Percentiles rank a stretch among this genome's conserved stretches.
These are phyloP conservation scores for Physeter macrocephalus DNA, from an alignment of 2,113 vertebrate genomes.

Conservation along the genomic window DNA sequence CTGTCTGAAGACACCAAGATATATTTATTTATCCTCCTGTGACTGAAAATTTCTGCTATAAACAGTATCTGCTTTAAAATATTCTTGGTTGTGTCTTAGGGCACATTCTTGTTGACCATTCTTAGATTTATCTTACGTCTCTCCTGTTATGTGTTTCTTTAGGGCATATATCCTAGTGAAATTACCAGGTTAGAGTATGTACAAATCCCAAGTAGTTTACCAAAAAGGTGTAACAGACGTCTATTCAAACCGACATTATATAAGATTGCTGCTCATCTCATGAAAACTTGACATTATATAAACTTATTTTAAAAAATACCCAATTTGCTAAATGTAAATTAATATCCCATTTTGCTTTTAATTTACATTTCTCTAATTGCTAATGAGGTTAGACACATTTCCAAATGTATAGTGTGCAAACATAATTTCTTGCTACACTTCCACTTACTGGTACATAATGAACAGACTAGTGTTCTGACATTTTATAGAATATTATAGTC, in stretches of 20 bases:
- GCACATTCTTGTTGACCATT: background rate
- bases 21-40: background rate
- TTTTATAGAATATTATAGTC: too few species aligned
- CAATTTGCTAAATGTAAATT: background rate
- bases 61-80: background rate
- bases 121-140: background rate
- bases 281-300: background rate
- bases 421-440: background rate
- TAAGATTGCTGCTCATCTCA: background rate
- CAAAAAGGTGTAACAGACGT: background rate
- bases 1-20: background rate
- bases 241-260: background rate
- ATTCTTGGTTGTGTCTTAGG: background rate
- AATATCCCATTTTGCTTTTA: background rate
- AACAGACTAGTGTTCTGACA: background rate
- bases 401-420: background rate
- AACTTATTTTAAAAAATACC: background rate
- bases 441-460: background rate
- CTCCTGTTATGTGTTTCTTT: background rate
- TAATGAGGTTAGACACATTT: background rate
- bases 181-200: background rate
- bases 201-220: background rate
- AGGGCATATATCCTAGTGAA: background rate
- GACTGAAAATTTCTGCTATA: background rate
- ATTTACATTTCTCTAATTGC: background rate